Conservation (phyloP, 2,888 invertebrate species). For the Drosophila antonietae region DNA sequence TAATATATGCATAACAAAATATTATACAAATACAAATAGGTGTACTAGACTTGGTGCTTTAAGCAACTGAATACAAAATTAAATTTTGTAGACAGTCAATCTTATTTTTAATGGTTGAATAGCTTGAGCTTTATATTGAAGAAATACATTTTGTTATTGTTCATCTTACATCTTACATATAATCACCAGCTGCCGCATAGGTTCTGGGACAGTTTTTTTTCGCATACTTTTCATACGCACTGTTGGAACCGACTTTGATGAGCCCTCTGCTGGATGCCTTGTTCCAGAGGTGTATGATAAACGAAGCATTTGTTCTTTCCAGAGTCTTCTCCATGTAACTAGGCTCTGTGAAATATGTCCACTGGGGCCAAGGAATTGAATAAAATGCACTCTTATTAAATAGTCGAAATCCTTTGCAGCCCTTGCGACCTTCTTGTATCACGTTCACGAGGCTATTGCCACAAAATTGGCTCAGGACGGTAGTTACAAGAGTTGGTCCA, state of each 20-base stretch:
- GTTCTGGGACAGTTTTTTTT: conserved; percentile 79
- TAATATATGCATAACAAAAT: too few relatives aligned
- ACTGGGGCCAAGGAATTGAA: conserved; percentile 87
- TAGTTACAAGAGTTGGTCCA: too few relatives aligned
- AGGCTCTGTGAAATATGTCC: conserved; percentile 87
- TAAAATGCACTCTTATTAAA: conserved; percentile 88
- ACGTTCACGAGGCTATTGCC: conserved; percentile 85
- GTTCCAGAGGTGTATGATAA: conserved; percentile 82
- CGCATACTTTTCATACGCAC: conserved; percentile 77
- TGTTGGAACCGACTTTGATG: conserved; percentile 71
- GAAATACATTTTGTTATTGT: too few relatives aligned
- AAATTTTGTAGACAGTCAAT: too few relatives aligned
- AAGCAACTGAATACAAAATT: too few relatives aligned
- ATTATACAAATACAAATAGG: too few relatives aligned
- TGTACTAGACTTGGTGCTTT: too few relatives aligned
- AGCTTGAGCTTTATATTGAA: too few relatives aligned
- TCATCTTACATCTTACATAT: background rate
- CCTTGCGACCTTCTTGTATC: conserved; percentile 84
- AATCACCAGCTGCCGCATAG: conserved; percentile 74
- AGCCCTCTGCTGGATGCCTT: conserved; percentile 64
- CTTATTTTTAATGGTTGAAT: too few relatives aligned
- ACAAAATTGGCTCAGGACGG: too few relatives aligned
- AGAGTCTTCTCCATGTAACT: conserved; percentile 81
- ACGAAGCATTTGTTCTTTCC: conserved; percentile 69
- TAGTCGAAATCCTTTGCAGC: conserved; percentile 88